Evolutionary conservation across 2,888 invertebrate genomes (phyloP), one percentile per base, ranked within the genome.

Genomic region (Standfussiana lucernea): DNA sequence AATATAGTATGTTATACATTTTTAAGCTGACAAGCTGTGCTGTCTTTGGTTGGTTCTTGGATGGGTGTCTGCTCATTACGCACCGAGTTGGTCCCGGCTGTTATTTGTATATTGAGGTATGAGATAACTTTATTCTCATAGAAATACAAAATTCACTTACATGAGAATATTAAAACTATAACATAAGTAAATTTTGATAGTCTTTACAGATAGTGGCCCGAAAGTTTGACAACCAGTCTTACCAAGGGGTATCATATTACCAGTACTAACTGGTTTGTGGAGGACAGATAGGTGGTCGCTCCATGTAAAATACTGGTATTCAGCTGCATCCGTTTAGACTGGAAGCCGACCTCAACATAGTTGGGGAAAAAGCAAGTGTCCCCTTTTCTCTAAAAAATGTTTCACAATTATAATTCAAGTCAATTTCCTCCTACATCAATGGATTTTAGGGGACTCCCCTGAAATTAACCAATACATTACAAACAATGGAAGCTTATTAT

Each of bases 391-490:
- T 47, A 37, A 7, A 45, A n/a, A 32, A 28, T 28, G 24, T 56
- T 28, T 35, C 21, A 61, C 21, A 61, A 61, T 10, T 18, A 40
- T 64, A 37, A 64, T 15, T 5, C 62, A 11, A 2, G n/a, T 0
- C 1, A n/a, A 40, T 75, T 77, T 61, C 75, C 64, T 79, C 4
- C 1, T 37, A 45, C 1, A 37, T 50, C 2, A 28, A 24, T 42
- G 37, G 5, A 35, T 56, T 35, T 4, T n/a, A 21, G 66, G 80
- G 85, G 53, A 84, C 10, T 84, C 66, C 85, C 80, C 61, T 56
- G 11, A 47, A 80, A 53, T 45, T 40, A n/a, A 59, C 13, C 6
- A 35, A 37, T 53, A 6, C 0, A 35, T 56, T 42, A 53, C 11
- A 18, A 65, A 80, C 84, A 79, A 84, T 79, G 42, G 24, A n/a